A percentile compares a stretch with the other conserved stretches of the same genome.
Evolutionary conservation across 2,888 invertebrate species (phyloP).

Genomic region (Malacosoma neustria): DNA sequence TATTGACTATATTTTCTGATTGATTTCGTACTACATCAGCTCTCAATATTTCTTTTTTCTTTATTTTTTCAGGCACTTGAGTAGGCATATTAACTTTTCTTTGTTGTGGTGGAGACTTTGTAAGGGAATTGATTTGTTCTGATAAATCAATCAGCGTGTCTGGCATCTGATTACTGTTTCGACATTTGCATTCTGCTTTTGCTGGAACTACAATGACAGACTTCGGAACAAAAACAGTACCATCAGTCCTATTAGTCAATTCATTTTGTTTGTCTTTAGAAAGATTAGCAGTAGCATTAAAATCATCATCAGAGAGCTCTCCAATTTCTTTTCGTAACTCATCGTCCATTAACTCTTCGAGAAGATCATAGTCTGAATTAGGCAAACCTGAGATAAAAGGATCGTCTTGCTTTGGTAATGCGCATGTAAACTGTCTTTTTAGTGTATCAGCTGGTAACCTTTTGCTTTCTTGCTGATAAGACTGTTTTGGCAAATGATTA

Average conservation of each 20-base stretch:
- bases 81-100: not conserved
- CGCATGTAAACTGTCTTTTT: conserved; percentile 20
- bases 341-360: conserved; percentile 63
- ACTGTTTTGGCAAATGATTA: not conserved
- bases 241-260: not conserved
- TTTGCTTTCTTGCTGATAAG: conserved; percentile 8
- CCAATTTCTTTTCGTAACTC: conserved; percentile 59
- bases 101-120: not conserved
- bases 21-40: not conserved
- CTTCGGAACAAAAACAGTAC: too few species aligned
- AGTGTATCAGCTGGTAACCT: conserved; percentile 8
- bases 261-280: conserved; percentile 18
- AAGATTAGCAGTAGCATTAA: conserved; percentile 13
- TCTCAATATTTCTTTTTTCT: not conserved
- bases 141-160: too few species aligned
- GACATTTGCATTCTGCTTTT: not conserved
- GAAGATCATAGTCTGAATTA: conserved; percentile 55
- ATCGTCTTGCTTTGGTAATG: conserved; percentile 27
- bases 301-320: conserved; percentile 48
- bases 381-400: conserved; percentile 48
- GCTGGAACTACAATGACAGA: not conserved
- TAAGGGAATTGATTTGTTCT: not conserved
- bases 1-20: not conserved
- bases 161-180: not conserved
- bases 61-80: not conserved